Evolutionary conservation across 1,140 invertebrate species (phyloP).

Genomic region (Neotoxoptera formosana): DNA sequence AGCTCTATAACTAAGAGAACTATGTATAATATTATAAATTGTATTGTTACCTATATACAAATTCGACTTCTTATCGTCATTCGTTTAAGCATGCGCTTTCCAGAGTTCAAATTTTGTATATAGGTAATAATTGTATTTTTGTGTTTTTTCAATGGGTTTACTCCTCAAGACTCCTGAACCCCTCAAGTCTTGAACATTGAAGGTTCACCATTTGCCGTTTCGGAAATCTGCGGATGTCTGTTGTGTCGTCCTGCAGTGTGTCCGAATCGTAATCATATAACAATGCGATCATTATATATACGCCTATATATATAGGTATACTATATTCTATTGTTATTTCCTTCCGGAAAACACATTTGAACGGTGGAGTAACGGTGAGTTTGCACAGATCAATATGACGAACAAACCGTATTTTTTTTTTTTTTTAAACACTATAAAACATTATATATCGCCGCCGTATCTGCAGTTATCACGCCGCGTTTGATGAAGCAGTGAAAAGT

Average conservation of each 20-base stretch:
- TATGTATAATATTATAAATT: not conserved
- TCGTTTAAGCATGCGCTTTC: too few relatives aligned
- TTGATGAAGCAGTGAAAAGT: not conserved
- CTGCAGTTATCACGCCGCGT: not conserved
- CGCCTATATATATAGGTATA: too few relatives aligned
- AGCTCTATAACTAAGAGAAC: not conserved
- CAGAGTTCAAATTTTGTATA: too few relatives aligned
- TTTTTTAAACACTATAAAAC: not conserved
- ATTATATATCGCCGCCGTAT: too few relatives aligned
- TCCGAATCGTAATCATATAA: too few relatives aligned
- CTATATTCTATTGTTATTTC: not conserved
- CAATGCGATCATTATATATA: too few relatives aligned
- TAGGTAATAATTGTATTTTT: not conserved
- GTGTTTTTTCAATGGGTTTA: not conserved
- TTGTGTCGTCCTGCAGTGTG: too few relatives aligned
- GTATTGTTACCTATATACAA: too few relatives aligned
- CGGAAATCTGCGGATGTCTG: too few relatives aligned
- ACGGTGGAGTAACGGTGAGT: not conserved
- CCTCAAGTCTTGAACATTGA: too few relatives aligned
- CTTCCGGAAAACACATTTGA: not conserved
- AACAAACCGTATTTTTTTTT: not conserved
- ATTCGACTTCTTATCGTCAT: too few relatives aligned
- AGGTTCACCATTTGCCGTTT: not conserved
- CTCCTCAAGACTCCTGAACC: too few relatives aligned
- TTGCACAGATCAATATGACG: not conserved